phyloP scores from a whole-genome alignment of 2,888 invertebrate genomes.

The Luperina nickerlii region DNA sequence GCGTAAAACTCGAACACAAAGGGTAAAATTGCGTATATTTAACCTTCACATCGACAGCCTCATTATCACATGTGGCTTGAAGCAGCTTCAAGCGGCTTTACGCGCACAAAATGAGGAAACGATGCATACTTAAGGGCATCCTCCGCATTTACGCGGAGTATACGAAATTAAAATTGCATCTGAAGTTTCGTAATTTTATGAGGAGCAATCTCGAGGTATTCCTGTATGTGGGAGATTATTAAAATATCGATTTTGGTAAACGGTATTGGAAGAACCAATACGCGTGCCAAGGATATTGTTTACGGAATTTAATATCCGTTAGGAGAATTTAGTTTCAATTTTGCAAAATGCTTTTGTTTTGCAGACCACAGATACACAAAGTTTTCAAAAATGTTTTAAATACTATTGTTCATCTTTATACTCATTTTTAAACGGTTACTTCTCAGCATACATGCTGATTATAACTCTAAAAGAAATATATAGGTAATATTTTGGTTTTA shows the following conservation, averaged over 20 bases:
- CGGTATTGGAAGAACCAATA: constrained; percentile 1
- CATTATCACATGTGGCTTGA: constrained; percentile 4
- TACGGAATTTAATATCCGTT: constrained; percentile 26
- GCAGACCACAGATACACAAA: background rate
- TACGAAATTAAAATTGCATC: constrained; percentile 36
- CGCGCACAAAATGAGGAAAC: constrained; percentile 23
- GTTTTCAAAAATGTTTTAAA: background rate
- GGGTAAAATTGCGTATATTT: constrained; percentile 6
- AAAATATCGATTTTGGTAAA: constrained; percentile 16
- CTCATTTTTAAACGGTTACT: too few species aligned
- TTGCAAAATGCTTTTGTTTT: background rate
- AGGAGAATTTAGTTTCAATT: constrained; percentile 4
- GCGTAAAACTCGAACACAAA: background rate
- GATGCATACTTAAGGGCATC: constrained; percentile 46
- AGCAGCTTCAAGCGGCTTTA: constrained; percentile 20
- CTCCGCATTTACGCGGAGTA: constrained; percentile 21
- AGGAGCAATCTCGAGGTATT: constrained; percentile 2
- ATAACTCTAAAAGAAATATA: background rate
- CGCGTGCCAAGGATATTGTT: constrained; percentile 13
- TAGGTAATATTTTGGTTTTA: too few species aligned
- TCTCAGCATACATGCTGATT: background rate
- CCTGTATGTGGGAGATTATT: background rate
- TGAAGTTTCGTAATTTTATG: constrained; percentile 26
- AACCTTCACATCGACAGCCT: constrained; percentile 14
- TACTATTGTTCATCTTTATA: too few species aligned